phyloP scores from a whole-genome alignment of 2,888 invertebrate genomes.

The Lasioglossum zephyrum region DNA sequence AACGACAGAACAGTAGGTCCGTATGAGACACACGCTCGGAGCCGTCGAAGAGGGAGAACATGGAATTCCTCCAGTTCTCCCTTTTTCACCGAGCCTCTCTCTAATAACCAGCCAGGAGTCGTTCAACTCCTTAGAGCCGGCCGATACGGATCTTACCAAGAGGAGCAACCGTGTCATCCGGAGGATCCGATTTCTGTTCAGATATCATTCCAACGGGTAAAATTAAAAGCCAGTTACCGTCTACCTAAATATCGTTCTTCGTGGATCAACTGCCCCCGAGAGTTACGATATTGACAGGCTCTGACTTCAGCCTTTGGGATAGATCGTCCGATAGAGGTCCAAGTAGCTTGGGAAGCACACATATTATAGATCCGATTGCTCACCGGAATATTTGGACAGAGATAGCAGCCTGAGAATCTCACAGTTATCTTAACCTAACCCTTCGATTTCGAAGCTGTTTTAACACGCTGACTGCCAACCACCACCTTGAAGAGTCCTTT shows the following conservation, averaged over 20 bases:
- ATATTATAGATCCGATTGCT: not conserved
- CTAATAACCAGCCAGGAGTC: slow-evolving; percentile 61
- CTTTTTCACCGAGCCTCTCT: slow-evolving; percentile 44
- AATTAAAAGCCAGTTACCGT: slow-evolving; percentile 51
- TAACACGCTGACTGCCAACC: not conserved
- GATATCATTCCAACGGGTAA: slow-evolving; percentile 43
- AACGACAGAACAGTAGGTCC: slow-evolving; percentile 74
- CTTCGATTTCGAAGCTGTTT: not conserved
- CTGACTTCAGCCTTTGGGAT: not conserved
- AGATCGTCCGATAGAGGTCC: not conserved
- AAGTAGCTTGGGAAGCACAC: not conserved
- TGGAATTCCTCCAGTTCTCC: slow-evolving; percentile 56
- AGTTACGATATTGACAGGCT: slow-evolving; percentile 49
- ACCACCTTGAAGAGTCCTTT: not conserved
- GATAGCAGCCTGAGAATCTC: not conserved
- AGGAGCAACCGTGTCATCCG: slow-evolving; percentile 41
- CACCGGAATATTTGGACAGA: not conserved
- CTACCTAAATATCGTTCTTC: slow-evolving; percentile 34
- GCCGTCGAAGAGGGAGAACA: slow-evolving; percentile 40
- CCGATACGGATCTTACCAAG: slow-evolving; percentile 53
- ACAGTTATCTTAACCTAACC: not conserved
- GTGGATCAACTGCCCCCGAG: slow-evolving; percentile 8
- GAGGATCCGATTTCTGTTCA: slow-evolving; percentile 49
- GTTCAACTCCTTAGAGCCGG: slow-evolving; percentile 46
- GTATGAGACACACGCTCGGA: slow-evolving; percentile 59